phyloP scores from a whole-genome alignment of 2,113 vertebrate genomes.

The Crotalus helleri region DNA sequence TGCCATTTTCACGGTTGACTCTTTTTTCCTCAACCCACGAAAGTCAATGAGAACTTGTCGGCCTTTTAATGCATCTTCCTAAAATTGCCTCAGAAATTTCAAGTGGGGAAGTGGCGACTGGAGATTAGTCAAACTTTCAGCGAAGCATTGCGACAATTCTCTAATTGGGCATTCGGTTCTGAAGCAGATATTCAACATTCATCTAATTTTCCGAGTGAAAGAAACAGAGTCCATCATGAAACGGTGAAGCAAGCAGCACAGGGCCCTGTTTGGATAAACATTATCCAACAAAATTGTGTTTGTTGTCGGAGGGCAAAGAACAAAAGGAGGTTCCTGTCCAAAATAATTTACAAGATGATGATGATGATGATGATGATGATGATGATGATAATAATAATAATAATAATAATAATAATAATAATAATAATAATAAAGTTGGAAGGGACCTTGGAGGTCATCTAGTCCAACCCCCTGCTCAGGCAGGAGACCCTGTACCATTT shows the following conservation, averaged over 20 bases:
- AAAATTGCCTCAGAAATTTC: conserved; percentile 33
- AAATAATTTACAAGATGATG: not conserved
- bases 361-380: too few species aligned
- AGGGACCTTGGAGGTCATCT: too few species aligned
- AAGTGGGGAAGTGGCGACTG: conserved; percentile 29
- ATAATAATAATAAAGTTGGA: too few species aligned
- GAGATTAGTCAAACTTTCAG: conserved; percentile 19
- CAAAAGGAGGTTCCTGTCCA: not conserved
- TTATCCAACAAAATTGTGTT: not conserved
- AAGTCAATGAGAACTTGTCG: conserved; percentile 45
- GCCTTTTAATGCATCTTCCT: conserved; percentile 42
- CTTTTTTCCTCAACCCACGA: not conserved
- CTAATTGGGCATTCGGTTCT: not conserved
- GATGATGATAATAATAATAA: too few species aligned
- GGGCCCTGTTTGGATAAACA: not conserved
- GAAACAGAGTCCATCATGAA: not conserved
- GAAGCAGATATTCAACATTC: not conserved
- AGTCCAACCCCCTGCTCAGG: too few species aligned
- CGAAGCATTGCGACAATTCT: conserved; percentile 26
- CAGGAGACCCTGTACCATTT: too few species aligned
- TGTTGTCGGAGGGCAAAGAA: not conserved
- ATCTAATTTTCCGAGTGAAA: not conserved
- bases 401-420: too few species aligned
- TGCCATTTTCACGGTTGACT: conserved; percentile 38
- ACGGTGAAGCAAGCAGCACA: not conserved